Evolutionary conservation across 1,140 invertebrate species (phyloP), one percentile per base, ranked within the genome.

Genomic region (Asbolus verrucosus): DNA sequence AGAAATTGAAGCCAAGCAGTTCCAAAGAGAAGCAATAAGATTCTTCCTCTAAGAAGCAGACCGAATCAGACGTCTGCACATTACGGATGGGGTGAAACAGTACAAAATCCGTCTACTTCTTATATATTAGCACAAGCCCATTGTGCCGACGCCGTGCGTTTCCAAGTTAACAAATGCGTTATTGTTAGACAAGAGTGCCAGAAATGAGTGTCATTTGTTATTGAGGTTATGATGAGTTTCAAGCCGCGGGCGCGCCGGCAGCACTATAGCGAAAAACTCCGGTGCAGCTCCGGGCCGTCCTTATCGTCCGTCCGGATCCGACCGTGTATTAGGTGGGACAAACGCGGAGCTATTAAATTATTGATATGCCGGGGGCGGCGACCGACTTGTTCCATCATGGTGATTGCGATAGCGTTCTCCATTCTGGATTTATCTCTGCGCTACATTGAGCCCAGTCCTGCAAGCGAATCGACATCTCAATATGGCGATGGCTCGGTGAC

Each of bases 331-430:
- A 69, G 67, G 50, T 68, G 70, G 70, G 72, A 77, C 76, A 77
- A 76, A 77, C 76, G n/a, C n/a, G 74, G 69, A 62, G 65, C 71
- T 74, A 77, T 77, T 77, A 76, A 74, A 76, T 77, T 77, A 76
- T 74, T 69, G 74, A 76, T 77, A 73, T 73, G 63, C 43, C 46
- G 4, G 33, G 11, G 31, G 21, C 27, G 33, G 31, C 16, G 8
- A 21, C 11, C 16, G 62, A 70, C 43, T 70, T 54, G 41, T 59
- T 65, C 61, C 43, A 65, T 70, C 69, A 46, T 36, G 43, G 39
- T 69, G 66, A 60, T 68, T 54, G 43, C 61, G 70, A 67, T 67
- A 71, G 39, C 59, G 43, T 70, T 70, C 27, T 66, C 16, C 69
- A 63, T 70, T 70, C 24, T 21, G 24, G 46, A 70, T 70, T 70